These are phyloP conservation scores for Leuciscus waleckii DNA, from an alignment of 2,797 vertebrate species.

Conservation along the genomic window DNA sequence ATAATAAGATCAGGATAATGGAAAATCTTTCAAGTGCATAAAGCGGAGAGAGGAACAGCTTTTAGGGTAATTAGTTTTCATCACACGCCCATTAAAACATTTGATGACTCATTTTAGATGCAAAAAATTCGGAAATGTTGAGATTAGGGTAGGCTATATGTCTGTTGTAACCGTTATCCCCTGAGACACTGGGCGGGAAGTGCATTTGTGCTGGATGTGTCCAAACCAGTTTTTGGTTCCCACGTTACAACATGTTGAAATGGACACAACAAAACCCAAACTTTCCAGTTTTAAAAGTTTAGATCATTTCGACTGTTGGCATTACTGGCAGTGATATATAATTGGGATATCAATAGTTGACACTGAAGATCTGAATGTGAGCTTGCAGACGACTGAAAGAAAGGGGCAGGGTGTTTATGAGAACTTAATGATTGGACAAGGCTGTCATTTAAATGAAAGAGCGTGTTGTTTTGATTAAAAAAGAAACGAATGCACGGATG, in stretches of 20 bases:
- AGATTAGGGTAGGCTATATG: slow-evolving; percentile 3
- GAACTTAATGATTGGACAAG: neutral
- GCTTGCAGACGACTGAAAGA: neutral
- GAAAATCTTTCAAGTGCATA: slow-evolving; percentile 49
- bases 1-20: slow-evolving; percentile 44
- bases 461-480: neutral
- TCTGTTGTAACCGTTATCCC: slow-evolving; percentile 32
- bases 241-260: slow-evolving; percentile 17
- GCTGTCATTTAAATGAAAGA: neutral
- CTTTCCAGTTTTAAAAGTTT: slow-evolving; percentile 3
- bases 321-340: neutral
- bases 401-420: neutral
- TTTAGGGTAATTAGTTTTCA: slow-evolving; percentile 44
- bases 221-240: slow-evolving; percentile 42
- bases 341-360: neutral
- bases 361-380: neutral
- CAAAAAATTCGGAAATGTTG: slow-evolving; percentile 16
- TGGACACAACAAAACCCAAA: neutral
- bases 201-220: slow-evolving; percentile 15
- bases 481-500: neutral
- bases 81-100: slow-evolving; percentile 20
- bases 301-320: neutral
- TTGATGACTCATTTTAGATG: slow-evolving; percentile 43
- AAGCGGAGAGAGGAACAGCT: slow-evolving; percentile 39
- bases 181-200: slow-evolving; percentile 15